Base-by-base conservation (phyloP, 1,140 invertebrate species). In the Zaprionus kolodkinae region DNA sequence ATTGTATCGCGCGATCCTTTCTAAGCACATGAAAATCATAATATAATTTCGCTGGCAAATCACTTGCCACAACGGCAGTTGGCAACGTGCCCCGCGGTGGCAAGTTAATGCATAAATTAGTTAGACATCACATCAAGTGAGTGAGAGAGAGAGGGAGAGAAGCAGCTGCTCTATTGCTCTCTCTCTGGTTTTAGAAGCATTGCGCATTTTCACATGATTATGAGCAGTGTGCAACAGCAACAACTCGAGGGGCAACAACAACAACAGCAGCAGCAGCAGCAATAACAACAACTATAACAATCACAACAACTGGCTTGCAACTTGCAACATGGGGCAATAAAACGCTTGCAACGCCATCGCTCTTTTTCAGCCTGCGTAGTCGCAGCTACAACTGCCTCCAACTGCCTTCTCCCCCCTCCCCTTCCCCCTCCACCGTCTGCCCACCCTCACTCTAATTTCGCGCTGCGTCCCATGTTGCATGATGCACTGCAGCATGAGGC, bases 201-300 rank as follows among this genome's bases (percentile, higher is more conserved):
- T 85, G 69, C 38, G 61, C 81, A 84, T 87, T 83, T 87, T 88
- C 83, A 87, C 83, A 87, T 87, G 84, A 88, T 87, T 86, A 87
- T 72, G 81, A 62, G 72, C 2, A 45, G n/a, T 15, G n/a, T 45
- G 40, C 13, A 76, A 70, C 65, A 62, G 48, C 67, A 76, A 69
- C 50, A 45, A 55, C n/a, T 56, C 6, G 27, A 30, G 27, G 27
- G 27, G 27, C 27, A 30, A 30, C 27, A 15, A 45, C 35, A 61
- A 27, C 52, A 45, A 40, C 59, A 72, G 71, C 56, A 40, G 40
- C 21, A 70, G 6, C 36, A 15, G n/a, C 66, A 59, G 50, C 67
- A 76, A 69, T 50, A 56, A 64, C 27, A 71, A 15, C 40, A 48
- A 52, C 33, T 60, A 62, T 21, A 62, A 27, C 62, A 52, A 52